These are phyloP conservation scores for Oryzias dopingdopingensis DNA, from an alignment of 2,797 vertebrate species.

Conservation along the genomic window DNA sequence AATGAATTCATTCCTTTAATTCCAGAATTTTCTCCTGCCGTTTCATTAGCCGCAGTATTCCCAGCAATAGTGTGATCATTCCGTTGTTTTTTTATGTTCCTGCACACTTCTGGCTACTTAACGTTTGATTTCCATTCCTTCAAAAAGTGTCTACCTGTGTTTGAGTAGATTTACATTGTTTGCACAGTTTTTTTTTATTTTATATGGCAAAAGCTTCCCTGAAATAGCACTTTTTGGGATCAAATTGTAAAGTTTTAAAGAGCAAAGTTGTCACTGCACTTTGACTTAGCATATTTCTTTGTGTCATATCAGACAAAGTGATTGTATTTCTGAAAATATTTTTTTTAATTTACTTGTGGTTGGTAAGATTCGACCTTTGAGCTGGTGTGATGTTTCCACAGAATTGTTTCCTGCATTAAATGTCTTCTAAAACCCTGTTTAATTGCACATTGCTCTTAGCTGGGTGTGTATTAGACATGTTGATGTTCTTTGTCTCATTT, in stretches of 20 bases:
- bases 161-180: conserved; percentile 22
- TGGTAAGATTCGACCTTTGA: conserved; percentile 24
- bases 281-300: conserved; percentile 45
- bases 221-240: conserved; percentile 55
- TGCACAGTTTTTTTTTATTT: conserved; percentile 16
- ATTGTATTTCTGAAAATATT: conserved; percentile 63
- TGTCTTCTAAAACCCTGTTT: conserved; percentile 33
- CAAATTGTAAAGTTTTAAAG: conserved; percentile 51
- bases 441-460: conserved; percentile 22
- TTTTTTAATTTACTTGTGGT: conserved; percentile 17
- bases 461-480: conserved; percentile 35
- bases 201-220: conserved; percentile 27
- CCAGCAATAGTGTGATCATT: conserved; percentile 38
- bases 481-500: conserved; percentile 28
- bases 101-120: conserved; percentile 49
- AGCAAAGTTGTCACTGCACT: conserved; percentile 45
- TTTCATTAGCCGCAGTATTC: conserved; percentile 24
- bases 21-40: conserved; percentile 7
- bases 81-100: conserved; percentile 51
- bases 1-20: conserved; percentile 17
- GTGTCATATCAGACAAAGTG: conserved; percentile 59
- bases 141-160: conserved; percentile 21
- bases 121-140: conserved; percentile 24
- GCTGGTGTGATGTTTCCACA: conserved; percentile 8
- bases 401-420: conserved; percentile 40